A percentile compares a stretch with the other conserved stretches of the same genome.
Evolutionary conservation across 2,888 invertebrate genomes (phyloP).

Genomic region (Hypolimnas misippus): DNA sequence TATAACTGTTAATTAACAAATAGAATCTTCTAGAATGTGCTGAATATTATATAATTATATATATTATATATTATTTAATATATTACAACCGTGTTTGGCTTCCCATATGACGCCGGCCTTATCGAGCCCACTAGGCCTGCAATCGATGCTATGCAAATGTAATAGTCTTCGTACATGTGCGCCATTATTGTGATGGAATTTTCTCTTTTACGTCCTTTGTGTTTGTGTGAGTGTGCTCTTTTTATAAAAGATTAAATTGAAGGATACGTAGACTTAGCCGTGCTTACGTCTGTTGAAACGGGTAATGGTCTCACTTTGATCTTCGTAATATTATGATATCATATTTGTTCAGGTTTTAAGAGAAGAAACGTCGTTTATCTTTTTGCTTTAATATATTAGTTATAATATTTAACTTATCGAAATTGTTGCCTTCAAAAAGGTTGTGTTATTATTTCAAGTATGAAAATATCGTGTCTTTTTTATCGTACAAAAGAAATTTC

Average conservation of each 20-base stretch:
- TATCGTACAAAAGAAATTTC: too few species aligned
- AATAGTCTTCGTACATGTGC: conserved; percentile 41
- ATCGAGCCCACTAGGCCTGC: conserved; percentile 18
- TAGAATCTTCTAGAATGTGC: too few species aligned
- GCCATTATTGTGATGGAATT: conserved; percentile 37
- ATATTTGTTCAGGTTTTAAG: neutral
- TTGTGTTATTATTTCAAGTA: too few species aligned
- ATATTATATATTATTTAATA: too few species aligned
- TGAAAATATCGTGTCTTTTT: too few species aligned
- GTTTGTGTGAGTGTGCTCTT: conserved; percentile 11
- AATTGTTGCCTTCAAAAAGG: neutral
- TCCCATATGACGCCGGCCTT: conserved; percentile 11
- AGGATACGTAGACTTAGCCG: neutral
- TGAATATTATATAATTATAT: too few species aligned
- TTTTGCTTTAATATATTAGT: neutral
- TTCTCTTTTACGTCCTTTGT: conserved; percentile 25
- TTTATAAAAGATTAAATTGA: conserved; percentile 11
- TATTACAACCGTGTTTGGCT: too few species aligned
- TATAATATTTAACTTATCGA: neutral
- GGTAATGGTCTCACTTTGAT: conserved; percentile 1
- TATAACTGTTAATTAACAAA: too few species aligned
- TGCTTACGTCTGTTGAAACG: neutral
- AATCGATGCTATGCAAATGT: conserved; percentile 47
- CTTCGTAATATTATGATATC: neutral
- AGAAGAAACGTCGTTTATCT: neutral